Evolutionary conservation across 2,113 vertebrate genomes (phyloP), one percentile per base, ranked within the genome.

Genomic region (Chloropsis hardwickii): DNA sequence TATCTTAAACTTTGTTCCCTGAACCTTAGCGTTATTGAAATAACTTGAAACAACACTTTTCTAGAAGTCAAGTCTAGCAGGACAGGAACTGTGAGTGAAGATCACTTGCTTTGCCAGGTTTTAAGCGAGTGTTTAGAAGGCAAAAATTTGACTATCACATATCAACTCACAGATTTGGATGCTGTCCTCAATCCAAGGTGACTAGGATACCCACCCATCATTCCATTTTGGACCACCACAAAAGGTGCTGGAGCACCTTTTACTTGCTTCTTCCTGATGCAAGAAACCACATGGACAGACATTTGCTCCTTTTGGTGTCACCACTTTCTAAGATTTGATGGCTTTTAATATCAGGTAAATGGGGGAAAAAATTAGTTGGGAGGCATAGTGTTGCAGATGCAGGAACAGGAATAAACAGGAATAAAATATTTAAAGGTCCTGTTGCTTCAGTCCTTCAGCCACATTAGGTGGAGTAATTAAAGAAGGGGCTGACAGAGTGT

Each of bases 251-350:
- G 22, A 22, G 3, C 21, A 71, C 23, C 40, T 69, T 12, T 28
- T 19, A 23, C 29, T 56, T n/a, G 5, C 28, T 14, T 35, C 35
- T 31, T n/a, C 35, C 18, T 31, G 7, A 14, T 1, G 2, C 0
- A 3, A 72, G 40, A 48, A 84, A n/a, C 11, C 47, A 62, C 3
- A 1, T 1, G 6, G 40, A 33, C 35, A 40, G 1, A 5, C 0
- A 8, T 33, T 53, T 48, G 6, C 1, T 66, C 7, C 45, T 64
- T 79, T 71, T 1, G 1, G 18, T 19, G 39, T 33, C 40, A 69
- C 15, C 10, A 18, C 29, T 77, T 74, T 6, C 40, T 48, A 11
- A 29, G 13, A 2, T 57, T 64, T 53, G 16, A 42, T 57, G 53
- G 42, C 24, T 78, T 92, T 93, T 37, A 70, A 50, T 54, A 65